phyloP scores from a whole-genome alignment of 2,797 vertebrate species.

The Chromobotia macracanthus region DNA sequence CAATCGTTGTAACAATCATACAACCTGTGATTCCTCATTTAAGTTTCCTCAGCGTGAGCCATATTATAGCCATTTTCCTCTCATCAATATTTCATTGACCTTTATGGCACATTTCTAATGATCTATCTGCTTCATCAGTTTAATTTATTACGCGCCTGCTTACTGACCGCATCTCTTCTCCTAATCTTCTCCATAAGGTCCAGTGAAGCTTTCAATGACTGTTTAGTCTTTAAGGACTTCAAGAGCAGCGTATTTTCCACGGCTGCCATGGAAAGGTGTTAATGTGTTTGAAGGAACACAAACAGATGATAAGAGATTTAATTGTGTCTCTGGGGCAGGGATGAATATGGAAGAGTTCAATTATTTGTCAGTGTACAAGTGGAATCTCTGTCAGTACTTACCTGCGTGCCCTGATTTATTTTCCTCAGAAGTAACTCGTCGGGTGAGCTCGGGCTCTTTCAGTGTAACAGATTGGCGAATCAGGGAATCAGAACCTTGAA shows the following conservation, averaged over 20 bases:
- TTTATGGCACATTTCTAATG: slow-evolving; percentile 18
- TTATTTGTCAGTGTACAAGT: slow-evolving; percentile 41
- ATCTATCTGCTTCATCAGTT: slow-evolving; percentile 34
- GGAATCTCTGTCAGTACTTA: slow-evolving; percentile 43
- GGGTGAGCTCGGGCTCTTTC: slow-evolving; percentile 23
- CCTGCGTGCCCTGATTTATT: slow-evolving; percentile 46
- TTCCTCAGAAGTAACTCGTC: slow-evolving; percentile 39
- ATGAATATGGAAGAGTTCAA: slow-evolving; percentile 58
- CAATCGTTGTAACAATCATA: background rate
- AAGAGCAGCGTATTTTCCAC: background rate
- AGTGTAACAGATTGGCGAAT: slow-evolving; percentile 38
- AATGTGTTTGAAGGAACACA: slow-evolving; percentile 41
- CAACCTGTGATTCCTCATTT: background rate
- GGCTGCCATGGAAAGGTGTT: slow-evolving; percentile 18
- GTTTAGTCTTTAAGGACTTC: slow-evolving; percentile 8
- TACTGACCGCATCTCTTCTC: background rate
- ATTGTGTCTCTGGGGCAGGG: slow-evolving; percentile 75
- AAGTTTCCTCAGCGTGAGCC: slow-evolving; percentile 4
- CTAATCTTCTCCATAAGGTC: slow-evolving; percentile 18
- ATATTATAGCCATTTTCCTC: slow-evolving; percentile 16
- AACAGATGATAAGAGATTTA: slow-evolving; percentile 65
- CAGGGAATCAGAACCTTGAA: slow-evolving; percentile 40
- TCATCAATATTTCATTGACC: slow-evolving; percentile 32
- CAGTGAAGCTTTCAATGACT: slow-evolving; percentile 14
- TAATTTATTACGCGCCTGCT: background rate